Evolutionary conservation across 35 echinoderm and acorn worm species (phyloP), one percentile per base, ranked within the genome.

Genomic region (Ophioderma brevispina): DNA sequence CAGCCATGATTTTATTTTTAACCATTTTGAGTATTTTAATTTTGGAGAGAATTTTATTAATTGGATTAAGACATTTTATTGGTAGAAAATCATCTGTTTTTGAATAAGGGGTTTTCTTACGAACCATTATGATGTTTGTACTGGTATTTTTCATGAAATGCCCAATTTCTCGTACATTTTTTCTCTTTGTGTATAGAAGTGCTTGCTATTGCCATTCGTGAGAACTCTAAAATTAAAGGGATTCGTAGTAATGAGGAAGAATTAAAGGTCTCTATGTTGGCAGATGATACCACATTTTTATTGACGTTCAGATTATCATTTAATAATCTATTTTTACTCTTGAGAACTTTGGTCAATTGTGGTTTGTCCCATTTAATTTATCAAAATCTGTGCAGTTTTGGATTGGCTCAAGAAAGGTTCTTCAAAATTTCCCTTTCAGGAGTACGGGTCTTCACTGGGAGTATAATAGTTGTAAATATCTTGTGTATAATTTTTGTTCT

Each of bases 211-310:
- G 77, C 15, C 30, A 79, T 79, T 31, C 30, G 77, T 19, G n/a
- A 79, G 33, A 79, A 79, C 15, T 0, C 30, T 1, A 79, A 79
- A 32, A 79, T 79, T 79, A 17, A 79, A 21, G 77, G 77, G 30
- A 79, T 79, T 79, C 77, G 2, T 31, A 38, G 30, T 33, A 33
- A 25, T 79, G 33, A 79, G 2, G 17, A 79, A 79, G 38, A 15
- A 46, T 79, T 18, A 79, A 79, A 79, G n/a, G 33, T 79, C 35
- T 79, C 77, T 34, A 36, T 79, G 33, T 79, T 79, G 38, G 18
- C 77, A 31, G 77, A 79, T 79, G 77, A 79, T 79, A 79, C 15
- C 2, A 79, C 77, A 36, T 79, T 25, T 79, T 79, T 79, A 32
- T 15, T 79, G 33, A 38, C 30, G 17, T 34, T 38, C 17, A 32